Percentiles rank a stretch among this genome's conserved stretches.
Evolutionary conservation across 2,888 invertebrate species (phyloP).

Genomic region (Napeogenes inachia): DNA sequence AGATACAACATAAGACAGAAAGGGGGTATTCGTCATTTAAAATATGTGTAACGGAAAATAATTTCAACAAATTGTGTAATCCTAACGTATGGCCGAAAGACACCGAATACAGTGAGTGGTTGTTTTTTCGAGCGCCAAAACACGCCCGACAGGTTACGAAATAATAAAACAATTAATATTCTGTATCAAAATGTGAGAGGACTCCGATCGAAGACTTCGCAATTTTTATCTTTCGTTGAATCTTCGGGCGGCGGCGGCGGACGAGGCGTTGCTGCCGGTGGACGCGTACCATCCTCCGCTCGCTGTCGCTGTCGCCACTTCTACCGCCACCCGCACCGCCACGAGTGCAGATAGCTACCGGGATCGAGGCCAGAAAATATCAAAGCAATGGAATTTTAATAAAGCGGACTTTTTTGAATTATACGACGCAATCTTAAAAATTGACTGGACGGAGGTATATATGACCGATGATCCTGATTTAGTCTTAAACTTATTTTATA

Average conservation of each 20-base stretch:
- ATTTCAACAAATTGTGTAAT: too few relatives aligned
- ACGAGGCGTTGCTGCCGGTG: slow-evolving; percentile 24
- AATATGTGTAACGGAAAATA: too few relatives aligned
- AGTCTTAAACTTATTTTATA: slow-evolving; percentile 21
- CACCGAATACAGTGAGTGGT: too few relatives aligned
- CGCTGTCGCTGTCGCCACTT: not conserved
- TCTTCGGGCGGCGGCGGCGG: slow-evolving; percentile 19
- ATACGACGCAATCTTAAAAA: slow-evolving; percentile 12
- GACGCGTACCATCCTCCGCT: slow-evolving; percentile 26
- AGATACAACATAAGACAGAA: slow-evolving; percentile 28
- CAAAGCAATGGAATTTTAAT: slow-evolving; percentile 26
- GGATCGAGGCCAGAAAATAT: too few relatives aligned
- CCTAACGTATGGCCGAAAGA: too few relatives aligned
- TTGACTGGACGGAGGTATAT: slow-evolving; percentile 22
- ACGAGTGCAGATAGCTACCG: too few relatives aligned
- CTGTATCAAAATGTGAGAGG: slow-evolving; percentile 22
- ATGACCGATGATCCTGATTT: slow-evolving; percentile 8
- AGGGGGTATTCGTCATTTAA: too few relatives aligned
- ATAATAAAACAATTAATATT: slow-evolving; percentile 12
- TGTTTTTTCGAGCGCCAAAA: too few relatives aligned
- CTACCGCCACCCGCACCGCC: not conserved
- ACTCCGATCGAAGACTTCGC: slow-evolving; percentile 18
- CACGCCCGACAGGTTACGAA: too few relatives aligned
- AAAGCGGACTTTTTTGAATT: slow-evolving; percentile 25
- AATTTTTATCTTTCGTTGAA: slow-evolving; percentile 15